phyloP scores from a whole-genome alignment of 2,113 vertebrate genomes.

The Pseudonaja textilis region DNA sequence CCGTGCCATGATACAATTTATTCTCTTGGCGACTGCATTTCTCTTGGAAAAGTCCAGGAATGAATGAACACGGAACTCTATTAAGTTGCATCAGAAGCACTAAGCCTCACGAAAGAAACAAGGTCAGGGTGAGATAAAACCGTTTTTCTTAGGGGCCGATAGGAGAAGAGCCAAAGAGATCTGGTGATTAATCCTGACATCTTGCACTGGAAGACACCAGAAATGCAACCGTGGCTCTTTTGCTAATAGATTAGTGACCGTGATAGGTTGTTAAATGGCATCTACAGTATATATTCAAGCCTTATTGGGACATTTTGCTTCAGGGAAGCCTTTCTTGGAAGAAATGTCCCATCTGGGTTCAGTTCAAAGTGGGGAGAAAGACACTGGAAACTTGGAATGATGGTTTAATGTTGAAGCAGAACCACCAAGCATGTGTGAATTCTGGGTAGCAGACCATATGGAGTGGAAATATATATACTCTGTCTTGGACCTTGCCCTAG shows the following conservation, averaged over 20 bases:
- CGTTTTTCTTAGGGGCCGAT: constrained; percentile 57
- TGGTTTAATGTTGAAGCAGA: too few species aligned
- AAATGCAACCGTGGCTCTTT: constrained; percentile 2
- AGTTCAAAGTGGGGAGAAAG: too few species aligned
- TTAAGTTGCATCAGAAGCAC: constrained; percentile 58
- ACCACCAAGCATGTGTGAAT: too few species aligned
- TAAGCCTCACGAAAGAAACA: constrained; percentile 53
- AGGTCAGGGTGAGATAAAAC: constrained; percentile 60
- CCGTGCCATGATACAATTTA: constrained; percentile 53
- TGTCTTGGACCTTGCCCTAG: too few species aligned
- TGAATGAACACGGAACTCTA: constrained; percentile 59
- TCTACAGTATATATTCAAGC: neutral
- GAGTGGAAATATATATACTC: too few species aligned
- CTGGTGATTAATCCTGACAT: constrained; percentile 53
- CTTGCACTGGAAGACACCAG: constrained; percentile 3
- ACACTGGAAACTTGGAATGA: too few species aligned
- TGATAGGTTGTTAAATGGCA: constrained; percentile 2
- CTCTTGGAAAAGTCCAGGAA: constrained; percentile 47
- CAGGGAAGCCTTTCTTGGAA: too few species aligned
- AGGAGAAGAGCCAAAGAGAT: constrained; percentile 38
- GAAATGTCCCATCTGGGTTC: too few species aligned
- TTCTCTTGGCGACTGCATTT: constrained; percentile 52
- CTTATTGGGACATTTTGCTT: neutral
- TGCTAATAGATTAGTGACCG: constrained; percentile 24
- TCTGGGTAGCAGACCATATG: too few species aligned